Evolutionary conservation across 1,140 invertebrate species (phyloP), one percentile per base, ranked within the genome.

Genomic region (Pinna nobilis): DNA sequence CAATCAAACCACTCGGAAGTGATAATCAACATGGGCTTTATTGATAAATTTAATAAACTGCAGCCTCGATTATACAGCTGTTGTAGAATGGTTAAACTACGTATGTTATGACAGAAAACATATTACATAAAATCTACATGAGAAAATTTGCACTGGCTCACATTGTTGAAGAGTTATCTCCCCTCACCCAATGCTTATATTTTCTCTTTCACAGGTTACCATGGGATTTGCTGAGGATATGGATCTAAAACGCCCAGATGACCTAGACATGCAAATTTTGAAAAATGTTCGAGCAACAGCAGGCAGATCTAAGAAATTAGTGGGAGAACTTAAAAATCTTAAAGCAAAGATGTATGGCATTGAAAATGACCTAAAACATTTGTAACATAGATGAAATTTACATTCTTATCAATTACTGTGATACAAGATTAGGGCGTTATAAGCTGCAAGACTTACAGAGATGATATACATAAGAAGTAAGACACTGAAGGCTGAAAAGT

Each of bases 331-430:
- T 51, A 89, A 89, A 74, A 82, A 84, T 53, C 74, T 89, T 5
- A 89, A 89, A 78, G 68, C 86, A 41, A 89, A 89, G 80, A 82
- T 89, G 37, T 89, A 89, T 57, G 80, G 83, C 9, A 72, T 89
- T 7, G 88, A 89, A 78, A 89, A 85, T 82, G 86, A 89, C 66
- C 70, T 89, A 39, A 84, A 84, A 69, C 88, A 89, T 81, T 82
- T 89, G 47, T 89, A 73, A n/a, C n/a, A n/a, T n/a, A n/a, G n/a
- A n/a, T n/a, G n/a, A n/a, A n/a, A n/a, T n/a, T n/a, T n/a, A n/a
- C n/a, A n/a, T n/a, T n/a, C n/a, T n/a, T n/a, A 84, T 63, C 37
- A 7, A 1, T 63, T 63, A 15, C 59, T 41, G 59, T 63, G 55
- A 59, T 59, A 59, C 15, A n/a, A 13, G 15, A 6, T 33, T n/a